These are phyloP conservation scores for Syrmaticus mikado DNA, from an alignment of 2,113 vertebrate species.

Conservation along the genomic window DNA sequence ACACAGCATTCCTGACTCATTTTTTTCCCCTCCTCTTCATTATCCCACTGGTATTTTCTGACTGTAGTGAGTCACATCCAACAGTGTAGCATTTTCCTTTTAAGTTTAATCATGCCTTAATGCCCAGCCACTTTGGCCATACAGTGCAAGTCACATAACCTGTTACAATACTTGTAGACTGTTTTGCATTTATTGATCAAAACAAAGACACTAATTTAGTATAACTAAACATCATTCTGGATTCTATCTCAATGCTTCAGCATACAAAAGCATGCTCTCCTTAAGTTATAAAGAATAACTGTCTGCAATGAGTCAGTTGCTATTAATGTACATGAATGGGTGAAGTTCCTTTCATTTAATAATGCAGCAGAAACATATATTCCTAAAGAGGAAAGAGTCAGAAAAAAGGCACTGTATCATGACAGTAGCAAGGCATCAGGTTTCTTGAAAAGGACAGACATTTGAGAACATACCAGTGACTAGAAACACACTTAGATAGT, in stretches of 20 bases:
- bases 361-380: not conserved
- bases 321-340: not conserved
- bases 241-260: not conserved
- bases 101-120: not conserved
- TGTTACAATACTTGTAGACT: not conserved
- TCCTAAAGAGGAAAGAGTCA: not conserved
- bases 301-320: not conserved
- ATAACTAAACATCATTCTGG: not conserved
- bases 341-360: not conserved
- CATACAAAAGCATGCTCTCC: not conserved
- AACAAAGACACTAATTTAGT: not conserved
- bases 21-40: not conserved
- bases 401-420: not conserved
- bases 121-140: not conserved
- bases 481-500: not conserved
- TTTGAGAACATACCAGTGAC: not conserved
- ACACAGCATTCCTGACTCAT: not conserved
- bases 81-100: not conserved
- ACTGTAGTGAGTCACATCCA: not conserved
- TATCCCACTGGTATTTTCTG: not conserved
- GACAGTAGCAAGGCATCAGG: not conserved
- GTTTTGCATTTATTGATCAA: not conserved
- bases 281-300: not conserved
- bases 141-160: not conserved
- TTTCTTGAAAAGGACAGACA: slow-evolving; percentile 2